phyloP scores from a whole-genome alignment of 2,113 vertebrate genomes.

The Aleadryas rufinucha region DNA sequence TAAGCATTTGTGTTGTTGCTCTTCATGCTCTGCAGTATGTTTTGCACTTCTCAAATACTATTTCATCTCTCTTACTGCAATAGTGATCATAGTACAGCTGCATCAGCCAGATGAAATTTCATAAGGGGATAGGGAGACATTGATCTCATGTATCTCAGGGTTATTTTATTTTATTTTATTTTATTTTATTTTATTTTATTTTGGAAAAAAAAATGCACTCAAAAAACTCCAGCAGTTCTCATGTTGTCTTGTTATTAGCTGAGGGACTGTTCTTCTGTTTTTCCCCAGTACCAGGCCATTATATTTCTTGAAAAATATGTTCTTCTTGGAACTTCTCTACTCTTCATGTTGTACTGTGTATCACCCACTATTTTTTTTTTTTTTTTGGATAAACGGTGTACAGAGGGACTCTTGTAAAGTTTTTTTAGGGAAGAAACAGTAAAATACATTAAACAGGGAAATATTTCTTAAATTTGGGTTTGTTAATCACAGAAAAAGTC shows the following conservation, averaged over 20 bases:
- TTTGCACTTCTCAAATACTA: background rate
- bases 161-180: background rate
- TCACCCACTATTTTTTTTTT: background rate
- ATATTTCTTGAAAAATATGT: background rate
- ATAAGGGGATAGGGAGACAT: background rate
- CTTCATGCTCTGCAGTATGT: background rate
- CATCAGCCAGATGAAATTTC: background rate
- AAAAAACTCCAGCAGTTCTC: background rate
- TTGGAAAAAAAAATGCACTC: background rate
- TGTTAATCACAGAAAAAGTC: background rate
- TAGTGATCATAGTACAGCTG: background rate
- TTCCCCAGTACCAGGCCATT: accelerated
- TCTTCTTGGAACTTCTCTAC: background rate
- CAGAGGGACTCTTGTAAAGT: background rate
- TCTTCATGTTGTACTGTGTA: background rate
- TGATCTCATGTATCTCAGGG: background rate
- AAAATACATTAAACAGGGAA: background rate
- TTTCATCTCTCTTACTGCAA: background rate
- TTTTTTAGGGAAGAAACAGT: background rate
- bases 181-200: background rate
- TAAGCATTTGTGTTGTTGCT: background rate
- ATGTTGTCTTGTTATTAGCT: background rate
- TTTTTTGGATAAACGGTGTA: background rate
- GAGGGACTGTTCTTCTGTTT: background rate
- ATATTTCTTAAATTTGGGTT: background rate